phyloP scores from a whole-genome alignment of 1,140 invertebrate genomes.

The Diabrotica virgifera region DNA sequence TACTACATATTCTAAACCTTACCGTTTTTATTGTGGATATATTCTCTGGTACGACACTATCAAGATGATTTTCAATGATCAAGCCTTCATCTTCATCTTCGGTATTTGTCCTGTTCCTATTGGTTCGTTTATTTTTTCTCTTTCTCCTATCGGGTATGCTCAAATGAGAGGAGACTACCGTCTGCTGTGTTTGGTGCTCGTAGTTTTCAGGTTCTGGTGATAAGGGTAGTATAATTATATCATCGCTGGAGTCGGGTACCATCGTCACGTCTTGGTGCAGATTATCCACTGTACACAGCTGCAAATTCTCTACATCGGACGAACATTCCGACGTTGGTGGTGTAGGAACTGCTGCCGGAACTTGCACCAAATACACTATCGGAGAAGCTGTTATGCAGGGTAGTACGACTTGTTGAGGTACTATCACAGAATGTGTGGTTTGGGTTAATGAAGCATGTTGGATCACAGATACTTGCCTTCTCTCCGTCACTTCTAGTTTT shows the following conservation, averaged over 20 bases:
- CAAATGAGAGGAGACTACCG: constrained; percentile 35
- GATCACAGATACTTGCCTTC: constrained; percentile 9
- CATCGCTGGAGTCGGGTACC: constrained; percentile 29
- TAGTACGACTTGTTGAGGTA: constrained; percentile 26
- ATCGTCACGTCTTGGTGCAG: background rate
- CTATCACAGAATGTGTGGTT: constrained; percentile 7
- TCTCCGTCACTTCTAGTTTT: constrained; percentile 9
- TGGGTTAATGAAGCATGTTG: constrained; percentile 13
- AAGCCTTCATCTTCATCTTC: constrained; percentile 29
- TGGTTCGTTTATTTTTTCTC: constrained; percentile 34
- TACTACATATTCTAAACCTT: background rate
- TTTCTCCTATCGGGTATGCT: constrained; percentile 37
- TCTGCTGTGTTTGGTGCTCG: background rate
- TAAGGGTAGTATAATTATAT: constrained; percentile 44
- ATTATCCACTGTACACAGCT: constrained; percentile 16
- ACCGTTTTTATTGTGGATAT: constrained; percentile 6
- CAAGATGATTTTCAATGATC: background rate
- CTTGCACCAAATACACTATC: constrained; percentile 45
- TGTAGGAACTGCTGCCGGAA: constrained; percentile 47
- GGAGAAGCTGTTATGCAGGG: constrained; percentile 37
- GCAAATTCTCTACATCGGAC: constrained; percentile 63
- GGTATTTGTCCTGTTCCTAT: constrained; percentile 34
- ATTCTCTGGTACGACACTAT: background rate
- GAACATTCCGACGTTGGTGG: constrained; percentile 71
- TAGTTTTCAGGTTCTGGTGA: constrained; percentile 43